A percentile compares a stretch with the other conserved stretches of the same genome.
Conservation (phyloP, 1,140 invertebrate genomes). For the Drosophila azteca region DNA sequence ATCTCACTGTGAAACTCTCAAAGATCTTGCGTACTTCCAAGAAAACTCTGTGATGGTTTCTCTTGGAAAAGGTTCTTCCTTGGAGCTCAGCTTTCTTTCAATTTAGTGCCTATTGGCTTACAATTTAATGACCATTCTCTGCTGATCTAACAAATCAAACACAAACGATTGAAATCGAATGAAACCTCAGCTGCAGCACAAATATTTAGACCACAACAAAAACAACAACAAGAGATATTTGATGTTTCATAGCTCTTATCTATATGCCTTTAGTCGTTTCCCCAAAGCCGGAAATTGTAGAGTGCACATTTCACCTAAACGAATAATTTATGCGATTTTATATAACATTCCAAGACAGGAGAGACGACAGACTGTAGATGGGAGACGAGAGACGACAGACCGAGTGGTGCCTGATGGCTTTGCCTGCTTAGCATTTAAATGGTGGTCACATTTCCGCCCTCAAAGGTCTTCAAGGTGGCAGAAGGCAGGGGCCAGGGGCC, state of each 20-base stretch:
- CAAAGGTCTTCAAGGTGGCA: constrained; percentile 5
- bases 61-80: constrained; percentile 4
- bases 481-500: too few species aligned
- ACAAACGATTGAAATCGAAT: constrained; percentile 6
- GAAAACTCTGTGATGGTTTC: neutral
- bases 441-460: constrained; percentile 70
- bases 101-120: constrained; percentile 9
- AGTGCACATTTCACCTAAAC: constrained; percentile 58
- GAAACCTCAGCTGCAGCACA: constrained; percentile 38
- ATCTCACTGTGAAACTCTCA: neutral
- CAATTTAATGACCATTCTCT: constrained; percentile 25
- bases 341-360: constrained; percentile 40
- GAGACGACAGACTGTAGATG: too few species aligned
- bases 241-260: constrained; percentile 56
- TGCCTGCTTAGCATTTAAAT: constrained; percentile 75
- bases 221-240: constrained; percentile 25
- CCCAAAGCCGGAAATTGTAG: constrained; percentile 63
- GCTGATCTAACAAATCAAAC: constrained; percentile 20
- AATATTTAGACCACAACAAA: constrained; percentile 56
- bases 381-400: too few species aligned
- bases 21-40: neutral
- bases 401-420: constrained; percentile 38
- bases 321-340: constrained; percentile 65
- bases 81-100: constrained; percentile 18
- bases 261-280: constrained; percentile 39